Conservation (phyloP, 2,797 vertebrate genomes). For the Typhlichthys subterraneus region DNA sequence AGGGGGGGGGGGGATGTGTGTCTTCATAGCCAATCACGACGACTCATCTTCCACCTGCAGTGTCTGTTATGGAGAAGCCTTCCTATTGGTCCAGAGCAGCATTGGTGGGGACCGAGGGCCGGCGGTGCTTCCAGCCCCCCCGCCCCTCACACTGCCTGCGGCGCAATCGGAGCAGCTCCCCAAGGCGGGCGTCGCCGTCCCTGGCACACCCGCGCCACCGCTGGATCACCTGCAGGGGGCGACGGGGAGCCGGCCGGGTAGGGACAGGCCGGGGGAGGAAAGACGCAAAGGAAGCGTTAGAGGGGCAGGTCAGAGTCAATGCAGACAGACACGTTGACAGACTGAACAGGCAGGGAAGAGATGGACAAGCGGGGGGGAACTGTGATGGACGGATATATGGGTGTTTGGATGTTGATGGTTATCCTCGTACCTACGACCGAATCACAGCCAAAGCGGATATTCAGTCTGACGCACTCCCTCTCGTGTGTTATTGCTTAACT, state of each 20-base stretch:
- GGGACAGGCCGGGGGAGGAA: neutral
- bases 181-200: conserved; percentile 82
- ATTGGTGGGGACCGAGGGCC: conserved; percentile 76
- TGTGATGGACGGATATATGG: neutral
- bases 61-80: conserved; percentile 71
- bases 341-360: conserved; percentile 9
- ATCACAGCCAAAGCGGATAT: no score
- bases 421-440: no score
- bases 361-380: conserved; percentile 21
- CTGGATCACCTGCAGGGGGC: conserved; percentile 81
- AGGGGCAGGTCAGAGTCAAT: neutral
- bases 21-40: conserved; percentile 10
- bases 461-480: no score
- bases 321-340: no score
- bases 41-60: neutral
- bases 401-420: conserved; percentile 1
- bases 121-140: conserved; percentile 80
- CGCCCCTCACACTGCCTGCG: conserved; percentile 85
- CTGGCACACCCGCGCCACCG: conserved; percentile 81
- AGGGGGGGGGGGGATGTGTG: neutral
- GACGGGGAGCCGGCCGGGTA: neutral
- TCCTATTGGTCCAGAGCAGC: conserved; percentile 85
- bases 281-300: neutral
- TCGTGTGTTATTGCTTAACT: neutral
- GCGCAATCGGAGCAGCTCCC: conserved; percentile 87